phyloP scores from a whole-genome alignment of 2,113 vertebrate genomes.

The Butorides virescens region DNA sequence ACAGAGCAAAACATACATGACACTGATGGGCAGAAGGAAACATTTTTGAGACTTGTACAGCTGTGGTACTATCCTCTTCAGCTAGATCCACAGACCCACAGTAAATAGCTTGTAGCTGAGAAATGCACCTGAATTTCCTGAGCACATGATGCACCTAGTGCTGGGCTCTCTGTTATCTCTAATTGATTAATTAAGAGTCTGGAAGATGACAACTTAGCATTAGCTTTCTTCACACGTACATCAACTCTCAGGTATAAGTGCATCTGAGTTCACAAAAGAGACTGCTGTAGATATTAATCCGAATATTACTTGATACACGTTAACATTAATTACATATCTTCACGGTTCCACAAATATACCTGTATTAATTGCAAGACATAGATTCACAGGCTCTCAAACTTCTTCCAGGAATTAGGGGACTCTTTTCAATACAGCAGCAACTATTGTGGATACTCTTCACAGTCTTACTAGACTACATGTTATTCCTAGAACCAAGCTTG shows the following conservation, averaged over 20 bases:
- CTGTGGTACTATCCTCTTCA: background rate
- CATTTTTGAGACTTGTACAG: background rate
- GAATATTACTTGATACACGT: background rate
- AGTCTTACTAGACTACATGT: background rate
- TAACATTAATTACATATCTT: background rate
- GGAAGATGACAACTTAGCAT: background rate
- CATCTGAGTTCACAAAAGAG: background rate
- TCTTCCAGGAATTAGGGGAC: background rate
- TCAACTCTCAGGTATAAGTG: background rate
- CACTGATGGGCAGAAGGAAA: background rate
- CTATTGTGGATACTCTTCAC: background rate
- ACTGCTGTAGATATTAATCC: background rate
- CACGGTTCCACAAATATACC: background rate
- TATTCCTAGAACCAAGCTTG: background rate
- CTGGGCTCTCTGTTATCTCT: background rate
- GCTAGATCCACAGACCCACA: background rate
- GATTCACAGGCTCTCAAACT: background rate
- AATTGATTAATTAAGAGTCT: background rate
- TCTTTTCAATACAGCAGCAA: background rate
- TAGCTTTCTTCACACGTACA: background rate
- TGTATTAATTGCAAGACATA: background rate
- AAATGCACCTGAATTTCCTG: background rate
- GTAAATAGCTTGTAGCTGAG: background rate
- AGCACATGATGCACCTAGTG: background rate
- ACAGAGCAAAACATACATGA: background rate